Evolutionary conservation across 2,113 vertebrate genomes (phyloP), one percentile per base, ranked within the genome.

Genomic region (Cnemophilus loriae): DNA sequence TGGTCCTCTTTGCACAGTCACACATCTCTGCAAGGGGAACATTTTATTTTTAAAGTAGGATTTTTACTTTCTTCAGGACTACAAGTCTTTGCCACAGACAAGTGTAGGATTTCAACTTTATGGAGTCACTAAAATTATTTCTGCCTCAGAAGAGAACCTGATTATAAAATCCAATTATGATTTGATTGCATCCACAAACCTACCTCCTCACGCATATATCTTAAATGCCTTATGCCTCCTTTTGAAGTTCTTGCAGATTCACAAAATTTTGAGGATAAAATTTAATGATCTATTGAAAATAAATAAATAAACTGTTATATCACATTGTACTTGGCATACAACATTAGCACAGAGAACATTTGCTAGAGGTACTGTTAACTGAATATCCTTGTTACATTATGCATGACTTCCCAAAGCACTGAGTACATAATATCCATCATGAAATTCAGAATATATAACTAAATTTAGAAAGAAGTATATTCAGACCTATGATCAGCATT

Each of bases 371-470:
- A 87, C 64, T 64, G 90, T 67, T 90, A 91, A 95, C 93, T 91
- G 73, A 95, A 94, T 94, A 94, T 79, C 56, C 73, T 78, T 78
- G 27, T 84, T 95, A 71, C 89, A 95, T 97, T 92, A 97, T 95
- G 93, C 91, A 95, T 92, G 87, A 94, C 69, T 97, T 96, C 69
- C 77, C 84, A 89, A 94, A 94, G 93, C 73, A 87, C 60, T 64
- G 87, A 63, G 69, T 92, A 92, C 53, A 78, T 89, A 94, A 89
- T 53, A 97, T 89, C 81, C 73, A 95, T 92, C 94, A 95, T n/a
- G 86, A 92, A 95, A 94, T 96, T 94, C 93, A 94, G 91, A 95
- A 92, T 83, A 85, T 65, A 73, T 69, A 84, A 95, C 91, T 86
- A 87, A 75, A 91, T 82, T 91, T 94, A 89, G 86, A 81, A 86